A percentile compares a stretch with the other conserved stretches of the same genome.
Conservation (phyloP, 2,113 vertebrate genomes). For the Paradoxurus hermaphroditus region DNA sequence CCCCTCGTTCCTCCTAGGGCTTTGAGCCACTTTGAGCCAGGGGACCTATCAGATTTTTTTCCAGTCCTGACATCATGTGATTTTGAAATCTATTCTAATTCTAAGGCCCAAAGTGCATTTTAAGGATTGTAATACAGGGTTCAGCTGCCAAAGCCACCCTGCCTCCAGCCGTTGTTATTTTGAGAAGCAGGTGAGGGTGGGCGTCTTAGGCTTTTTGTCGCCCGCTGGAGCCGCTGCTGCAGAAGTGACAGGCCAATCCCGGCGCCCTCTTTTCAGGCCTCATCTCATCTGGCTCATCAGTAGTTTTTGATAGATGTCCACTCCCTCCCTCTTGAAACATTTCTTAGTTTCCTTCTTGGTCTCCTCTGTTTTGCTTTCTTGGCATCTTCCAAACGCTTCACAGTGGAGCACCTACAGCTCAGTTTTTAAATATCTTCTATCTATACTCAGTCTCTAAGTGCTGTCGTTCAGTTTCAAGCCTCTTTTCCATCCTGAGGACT, state of each 20-base stretch:
- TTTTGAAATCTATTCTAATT: slow-evolving; percentile 44
- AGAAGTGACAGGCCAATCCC: neutral
- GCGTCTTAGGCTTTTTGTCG: neutral
- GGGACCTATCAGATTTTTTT: neutral
- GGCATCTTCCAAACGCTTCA: neutral
- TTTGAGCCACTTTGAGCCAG: slow-evolving; percentile 41
- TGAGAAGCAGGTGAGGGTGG: neutral
- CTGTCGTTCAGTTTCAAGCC: neutral
- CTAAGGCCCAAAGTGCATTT: neutral
- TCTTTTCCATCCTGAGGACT: neutral
- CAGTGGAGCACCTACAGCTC: neutral
- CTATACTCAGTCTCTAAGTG: neutral
- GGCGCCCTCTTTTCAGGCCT: neutral
- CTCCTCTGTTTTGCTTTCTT: neutral
- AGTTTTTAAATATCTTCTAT: neutral
- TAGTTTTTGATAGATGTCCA: neutral
- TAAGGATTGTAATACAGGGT: slow-evolving; percentile 36
- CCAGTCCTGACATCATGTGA: slow-evolving; percentile 5
- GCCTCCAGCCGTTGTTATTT: slow-evolving; percentile 29
- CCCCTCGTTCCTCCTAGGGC: neutral
- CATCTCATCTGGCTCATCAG: neutral
- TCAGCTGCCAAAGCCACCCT: slow-evolving; percentile 16
- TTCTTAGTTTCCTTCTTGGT: neutral
- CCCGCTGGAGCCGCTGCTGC: neutral
- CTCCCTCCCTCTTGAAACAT: neutral